Evolutionary conservation across 2,797 vertebrate genomes (phyloP).

Genomic region (Urocyon cinereoargenteus): DNA sequence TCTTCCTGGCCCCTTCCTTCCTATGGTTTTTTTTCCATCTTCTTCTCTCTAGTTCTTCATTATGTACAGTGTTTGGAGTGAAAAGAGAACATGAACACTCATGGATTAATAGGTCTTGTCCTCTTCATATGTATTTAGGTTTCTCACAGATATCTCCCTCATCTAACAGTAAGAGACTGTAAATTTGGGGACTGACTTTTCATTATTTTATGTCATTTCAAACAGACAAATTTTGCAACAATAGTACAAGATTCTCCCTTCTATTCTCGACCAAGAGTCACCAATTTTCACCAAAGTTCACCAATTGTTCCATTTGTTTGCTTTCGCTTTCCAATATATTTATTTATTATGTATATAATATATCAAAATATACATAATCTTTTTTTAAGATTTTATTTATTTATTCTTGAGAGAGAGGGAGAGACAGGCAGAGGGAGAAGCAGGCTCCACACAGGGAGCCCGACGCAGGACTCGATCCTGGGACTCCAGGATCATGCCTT

Average conservation of each 20-base stretch:
- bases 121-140: neutral
- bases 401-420: no score
- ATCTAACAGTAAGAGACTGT: neutral
- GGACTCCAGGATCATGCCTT: no score
- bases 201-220: conserved; percentile 43
- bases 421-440: no score
- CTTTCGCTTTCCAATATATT: neutral
- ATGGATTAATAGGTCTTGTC: neutral
- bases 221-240: conserved; percentile 30
- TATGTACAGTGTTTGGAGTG: no score
- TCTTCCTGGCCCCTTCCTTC: neutral
- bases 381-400: neutral
- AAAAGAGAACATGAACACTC: neutral
- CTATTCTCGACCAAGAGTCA: conserved; percentile 21
- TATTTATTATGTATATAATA: neutral
- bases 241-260: neutral
- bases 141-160: neutral
- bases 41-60: neutral
- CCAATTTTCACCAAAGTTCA: neutral
- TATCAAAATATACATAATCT: neutral
- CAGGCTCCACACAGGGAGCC: no score
- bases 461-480: no score
- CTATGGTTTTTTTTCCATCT: neutral
- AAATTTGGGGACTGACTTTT: neutral
- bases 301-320: neutral